Conservation (phyloP, 2,888 invertebrate species). For the Trisateles emortualis region DNA sequence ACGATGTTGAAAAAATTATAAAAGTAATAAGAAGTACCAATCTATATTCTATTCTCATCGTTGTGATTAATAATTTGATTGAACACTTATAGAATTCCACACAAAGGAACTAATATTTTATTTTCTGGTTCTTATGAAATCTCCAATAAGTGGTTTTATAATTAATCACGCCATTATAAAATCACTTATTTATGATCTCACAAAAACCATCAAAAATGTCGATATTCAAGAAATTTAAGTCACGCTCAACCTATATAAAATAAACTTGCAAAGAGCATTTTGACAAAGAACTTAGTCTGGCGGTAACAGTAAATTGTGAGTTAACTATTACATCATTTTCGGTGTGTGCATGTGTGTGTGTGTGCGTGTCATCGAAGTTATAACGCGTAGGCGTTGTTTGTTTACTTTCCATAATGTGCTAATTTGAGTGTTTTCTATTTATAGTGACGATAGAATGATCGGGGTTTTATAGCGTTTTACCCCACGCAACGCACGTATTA, state of each 20-base stretch:
- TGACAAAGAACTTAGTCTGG: neutral
- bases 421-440: slow-evolving; percentile 1
- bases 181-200: neutral
- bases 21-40: too few relatives aligned
- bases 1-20: too few relatives aligned
- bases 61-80: too few relatives aligned
- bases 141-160: too few relatives aligned
- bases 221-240: neutral
- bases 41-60: too few relatives aligned
- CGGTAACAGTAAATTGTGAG: neutral
- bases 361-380: neutral
- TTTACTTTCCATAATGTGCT: neutral
- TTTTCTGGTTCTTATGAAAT: too few relatives aligned
- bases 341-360: neutral
- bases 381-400: slow-evolving; percentile 1
- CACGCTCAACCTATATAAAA: neutral
- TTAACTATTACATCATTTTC: slow-evolving; percentile 1
- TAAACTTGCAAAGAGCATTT: neutral
- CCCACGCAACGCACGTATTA: neutral
- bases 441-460: neutral
- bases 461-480: neutral
- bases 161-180: neutral
- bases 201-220: neutral
- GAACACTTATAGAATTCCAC: too few relatives aligned
- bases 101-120: too few relatives aligned